Base-by-base conservation (phyloP, 2,797 vertebrate species). In the Cyclopterus lumpus region DNA sequence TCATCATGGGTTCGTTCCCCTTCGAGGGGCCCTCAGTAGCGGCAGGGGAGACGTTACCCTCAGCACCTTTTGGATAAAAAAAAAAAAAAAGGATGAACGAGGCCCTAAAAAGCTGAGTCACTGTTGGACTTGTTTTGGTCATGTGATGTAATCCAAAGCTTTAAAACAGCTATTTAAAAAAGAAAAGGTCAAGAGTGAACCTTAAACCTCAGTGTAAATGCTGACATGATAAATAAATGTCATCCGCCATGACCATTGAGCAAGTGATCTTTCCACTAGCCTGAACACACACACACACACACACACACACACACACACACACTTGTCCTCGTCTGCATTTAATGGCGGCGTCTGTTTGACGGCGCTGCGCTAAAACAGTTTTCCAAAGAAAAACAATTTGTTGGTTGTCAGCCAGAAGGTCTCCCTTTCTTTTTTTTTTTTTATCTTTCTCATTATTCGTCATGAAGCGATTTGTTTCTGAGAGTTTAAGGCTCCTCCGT, bases 351-450 rank as follows among this genome's bases (percentile, higher is more conserved):
- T 87, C 79, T 88, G 61, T 84, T 77, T 86, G 85, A 88, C 65
- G 18, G 60, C 79, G 77, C 53, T 63, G 54, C 51, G 54, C 77
- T 80, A 86, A 91, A 85, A 26, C 85, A 85, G 81, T 90, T 88
- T 86, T 90, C 77, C 72, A 85, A 81, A 92, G n/a, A 92, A 51
- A 92, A 90, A 78, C 87, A 88, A 91, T 91, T 90, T 92, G 84
- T 87, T 88, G 76, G 58, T 86, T 91, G 90, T 91, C 90, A 88
- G 71, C 84, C 82, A 85, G 76, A 80, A 85, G 68, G 8, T 20
- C 32, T 24, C 51, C 7, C 5, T 22, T 15, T 68, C 66, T 51
- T 59, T 34, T 65, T n/a, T n/a, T n/a, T n/a, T n/a, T n/a, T n/a
- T n/a, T n/a, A n/a, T n/a, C n/a, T n/a, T n/a, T n/a, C 61, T 82